Evolutionary conservation across 2,113 vertebrate species (phyloP).

Genomic region (Cyprinodon variegatus): DNA sequence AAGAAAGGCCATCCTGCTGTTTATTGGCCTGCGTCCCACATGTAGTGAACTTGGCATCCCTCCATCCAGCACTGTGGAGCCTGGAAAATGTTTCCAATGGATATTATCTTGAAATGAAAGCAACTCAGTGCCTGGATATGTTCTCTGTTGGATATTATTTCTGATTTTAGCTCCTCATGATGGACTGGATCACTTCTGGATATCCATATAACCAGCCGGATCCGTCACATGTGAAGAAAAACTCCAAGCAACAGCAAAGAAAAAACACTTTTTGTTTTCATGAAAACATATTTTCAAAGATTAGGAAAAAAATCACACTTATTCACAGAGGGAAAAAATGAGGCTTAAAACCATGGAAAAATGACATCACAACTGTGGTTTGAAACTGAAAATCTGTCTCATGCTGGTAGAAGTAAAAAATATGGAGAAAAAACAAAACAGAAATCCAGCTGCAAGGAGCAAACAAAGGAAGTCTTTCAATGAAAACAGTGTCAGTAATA

Average conservation of each 20-base stretch:
- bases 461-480: not conserved
- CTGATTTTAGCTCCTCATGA: not conserved
- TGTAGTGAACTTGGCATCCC: conserved; percentile 35
- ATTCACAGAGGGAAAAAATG: not conserved
- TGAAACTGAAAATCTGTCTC: not conserved
- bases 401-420: not conserved
- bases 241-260: not conserved
- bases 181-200: not conserved
- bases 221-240: not conserved
- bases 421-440: not conserved
- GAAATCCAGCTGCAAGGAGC: not conserved
- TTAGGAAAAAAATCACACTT: not conserved
- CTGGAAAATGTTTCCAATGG: conserved; percentile 46
- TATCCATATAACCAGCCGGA: not conserved
- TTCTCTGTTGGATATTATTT: not conserved
- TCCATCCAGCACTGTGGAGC: conserved; percentile 32
- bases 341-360: not conserved
- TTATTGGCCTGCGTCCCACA: conserved; percentile 27
- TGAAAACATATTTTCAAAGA: not conserved
- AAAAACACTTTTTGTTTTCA: not conserved
- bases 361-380: not conserved
- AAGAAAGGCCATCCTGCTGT: conserved; percentile 14
- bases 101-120: conserved; percentile 27
- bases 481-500: not conserved
- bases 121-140: conserved; percentile 19